Base-by-base conservation (phyloP, 2,113 vertebrate species). In the Ammospiza nelsoni region DNA sequence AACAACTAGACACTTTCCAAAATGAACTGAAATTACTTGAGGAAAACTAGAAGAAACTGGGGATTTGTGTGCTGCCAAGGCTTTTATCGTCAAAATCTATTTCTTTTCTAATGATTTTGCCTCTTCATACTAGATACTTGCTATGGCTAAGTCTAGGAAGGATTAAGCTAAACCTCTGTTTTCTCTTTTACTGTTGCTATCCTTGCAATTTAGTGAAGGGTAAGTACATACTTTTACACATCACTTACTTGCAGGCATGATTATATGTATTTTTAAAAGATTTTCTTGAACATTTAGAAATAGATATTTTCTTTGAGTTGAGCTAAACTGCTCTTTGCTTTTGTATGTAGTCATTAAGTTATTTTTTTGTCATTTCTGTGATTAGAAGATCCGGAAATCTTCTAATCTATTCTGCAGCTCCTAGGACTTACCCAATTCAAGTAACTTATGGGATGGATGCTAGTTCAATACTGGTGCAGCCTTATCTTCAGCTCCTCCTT, bases 151-250 rank as follows among this genome's bases (percentile, higher is more conserved):
- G 22, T 89, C 59, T 90, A 94, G 91, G 46, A 86, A 67, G 48
- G n/a, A 84, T 77, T 90, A 91, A 92, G 16, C 76, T 96, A 84
- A 96, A 96, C 82, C 84, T 97, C 39, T 96, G 63, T 84, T 87
- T 94, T 96, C 61, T 97, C 87, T 97, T 97, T 97, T 88, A 95
- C 75, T 95, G 35, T 95, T 98, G 97, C 97, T 96, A 97, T 94
- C 96, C 91, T 95, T 95, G 91, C 93, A 95, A 96, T 95, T 95
- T 97, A 98, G 98, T 20, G 98, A 98, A 93, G 98, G 98, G 98
- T 98, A 95, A 98, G 98, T 98, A 94, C 66, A 8, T 49, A 48
- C 6, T 2, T 68, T 95, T 81, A 49, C 7, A 8, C 95, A 25
- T 86, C 79, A 51, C 48, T 84, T 89, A 93, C 96, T 97, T 97